Evolutionary conservation across 2,797 vertebrate species (phyloP).

Genomic region (Pangasius krempfi): DNA sequence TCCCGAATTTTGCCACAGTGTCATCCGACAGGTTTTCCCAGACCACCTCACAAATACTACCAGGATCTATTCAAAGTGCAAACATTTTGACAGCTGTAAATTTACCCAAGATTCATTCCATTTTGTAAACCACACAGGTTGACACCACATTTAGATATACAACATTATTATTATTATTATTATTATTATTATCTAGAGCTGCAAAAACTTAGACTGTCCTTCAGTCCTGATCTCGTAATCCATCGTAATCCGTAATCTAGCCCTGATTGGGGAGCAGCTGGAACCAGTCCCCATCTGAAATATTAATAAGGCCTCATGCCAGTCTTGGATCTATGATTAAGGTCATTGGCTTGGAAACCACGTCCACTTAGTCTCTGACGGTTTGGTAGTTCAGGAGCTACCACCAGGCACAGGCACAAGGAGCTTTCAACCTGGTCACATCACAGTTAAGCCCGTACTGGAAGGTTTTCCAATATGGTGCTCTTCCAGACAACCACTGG

Average conservation of each 20-base stretch:
- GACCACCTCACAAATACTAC: conserved; percentile 15
- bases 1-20: background rate
- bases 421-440: conserved; percentile 8
- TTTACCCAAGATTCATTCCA: conserved; percentile 24
- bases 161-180: conserved; percentile 7
- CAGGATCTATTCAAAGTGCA: conserved; percentile 46
- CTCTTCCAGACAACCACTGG: conserved; percentile 62
- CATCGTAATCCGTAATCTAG: conserved; percentile 23
- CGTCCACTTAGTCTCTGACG: conserved; percentile 30
- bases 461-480: conserved; percentile 42
- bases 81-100: conserved; percentile 41
- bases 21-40: background rate
- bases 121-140: conserved; percentile 31
- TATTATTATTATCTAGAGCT: conserved; percentile 6
- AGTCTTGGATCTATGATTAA: conserved; percentile 46
- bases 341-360: conserved; percentile 38
- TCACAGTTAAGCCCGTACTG: conserved; percentile 48
- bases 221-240: conserved; percentile 28
- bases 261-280: conserved; percentile 23
- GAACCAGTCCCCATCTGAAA: conserved; percentile 14
- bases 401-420: conserved; percentile 17
- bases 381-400: conserved; percentile 14
- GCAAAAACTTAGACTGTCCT: conserved; percentile 1
- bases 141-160: conserved; percentile 39
- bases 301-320: conserved; percentile 29